Conservation (phyloP, 2,113 vertebrate genomes). For the Zingel zingel region DNA sequence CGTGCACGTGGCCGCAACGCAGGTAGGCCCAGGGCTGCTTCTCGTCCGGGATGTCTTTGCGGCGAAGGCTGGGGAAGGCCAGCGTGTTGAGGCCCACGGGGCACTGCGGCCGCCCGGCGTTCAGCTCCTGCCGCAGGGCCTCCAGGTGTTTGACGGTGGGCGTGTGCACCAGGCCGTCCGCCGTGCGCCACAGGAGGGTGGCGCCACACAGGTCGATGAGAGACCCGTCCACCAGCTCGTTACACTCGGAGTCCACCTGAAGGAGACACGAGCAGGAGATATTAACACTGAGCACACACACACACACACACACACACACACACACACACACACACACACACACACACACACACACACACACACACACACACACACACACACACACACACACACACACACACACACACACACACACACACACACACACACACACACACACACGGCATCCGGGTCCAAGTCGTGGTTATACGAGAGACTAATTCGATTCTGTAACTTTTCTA, state of each 20-base stretch:
- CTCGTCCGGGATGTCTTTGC: slow-evolving; percentile 90
- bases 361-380: no score
- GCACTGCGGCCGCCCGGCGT: slow-evolving; percentile 94
- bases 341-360: no score
- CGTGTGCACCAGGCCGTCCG: slow-evolving; percentile 90
- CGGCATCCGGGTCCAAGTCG: neutral
- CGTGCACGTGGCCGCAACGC: slow-evolving; percentile 94
- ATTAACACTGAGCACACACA: no score
- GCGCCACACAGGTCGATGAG: slow-evolving; percentile 95
- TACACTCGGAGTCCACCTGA: slow-evolving; percentile 92
- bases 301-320: no score
- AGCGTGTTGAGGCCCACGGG: slow-evolving; percentile 96
- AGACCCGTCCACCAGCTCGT: slow-evolving; percentile 93
- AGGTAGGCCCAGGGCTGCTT: slow-evolving; percentile 97
- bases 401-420: no score
- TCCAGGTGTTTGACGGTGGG: slow-evolving; percentile 94
- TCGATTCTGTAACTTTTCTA: no score
- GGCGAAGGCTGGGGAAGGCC: slow-evolving; percentile 93
- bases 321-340: no score
- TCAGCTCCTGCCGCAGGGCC: slow-evolving; percentile 93
- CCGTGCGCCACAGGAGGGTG: slow-evolving; percentile 94
- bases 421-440: no score
- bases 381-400: no score
- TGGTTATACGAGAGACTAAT: no score
- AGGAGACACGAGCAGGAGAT: slow-evolving; percentile 10